These are phyloP conservation scores for Hanleya hanleyi DNA, from an alignment of 2,888 invertebrate genomes.

Conservation along the genomic window DNA sequence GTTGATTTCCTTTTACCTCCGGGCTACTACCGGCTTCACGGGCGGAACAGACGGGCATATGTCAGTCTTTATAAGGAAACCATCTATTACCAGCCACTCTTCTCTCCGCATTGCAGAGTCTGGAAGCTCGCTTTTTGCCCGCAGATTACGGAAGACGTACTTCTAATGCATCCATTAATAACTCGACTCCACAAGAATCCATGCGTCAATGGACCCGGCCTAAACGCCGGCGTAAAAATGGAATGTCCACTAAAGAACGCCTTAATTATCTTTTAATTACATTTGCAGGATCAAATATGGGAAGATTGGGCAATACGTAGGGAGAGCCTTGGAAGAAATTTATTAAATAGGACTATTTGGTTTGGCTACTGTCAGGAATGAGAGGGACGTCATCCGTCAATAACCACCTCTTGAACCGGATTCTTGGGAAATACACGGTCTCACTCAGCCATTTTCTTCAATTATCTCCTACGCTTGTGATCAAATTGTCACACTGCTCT, in stretches of 20 bases:
- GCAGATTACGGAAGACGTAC: background rate
- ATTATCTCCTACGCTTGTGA: background rate
- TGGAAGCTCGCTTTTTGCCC: background rate
- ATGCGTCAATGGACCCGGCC: background rate
- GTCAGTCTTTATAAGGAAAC: background rate
- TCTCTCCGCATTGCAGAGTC: background rate
- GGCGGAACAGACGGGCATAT: background rate
- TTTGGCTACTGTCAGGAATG: background rate
- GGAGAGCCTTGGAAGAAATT: background rate
- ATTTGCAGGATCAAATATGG: background rate
- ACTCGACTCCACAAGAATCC: no score
- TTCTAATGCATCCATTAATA: background rate
- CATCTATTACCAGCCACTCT: background rate
- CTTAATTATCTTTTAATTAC: background rate
- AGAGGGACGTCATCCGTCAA: background rate
- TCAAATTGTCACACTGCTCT: slow-evolving; percentile 6
- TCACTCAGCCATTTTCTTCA: background rate
- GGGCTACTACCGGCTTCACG: background rate
- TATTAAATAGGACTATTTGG: background rate
- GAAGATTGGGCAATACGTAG: background rate
- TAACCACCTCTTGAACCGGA: background rate
- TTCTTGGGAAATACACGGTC: background rate
- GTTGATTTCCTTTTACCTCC: slow-evolving; percentile 4
- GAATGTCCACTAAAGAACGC: background rate
- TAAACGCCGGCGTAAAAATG: background rate